These are phyloP conservation scores for Sycophaga agraensis DNA, from an alignment of 1,140 invertebrate species.

Conservation along the genomic window DNA sequence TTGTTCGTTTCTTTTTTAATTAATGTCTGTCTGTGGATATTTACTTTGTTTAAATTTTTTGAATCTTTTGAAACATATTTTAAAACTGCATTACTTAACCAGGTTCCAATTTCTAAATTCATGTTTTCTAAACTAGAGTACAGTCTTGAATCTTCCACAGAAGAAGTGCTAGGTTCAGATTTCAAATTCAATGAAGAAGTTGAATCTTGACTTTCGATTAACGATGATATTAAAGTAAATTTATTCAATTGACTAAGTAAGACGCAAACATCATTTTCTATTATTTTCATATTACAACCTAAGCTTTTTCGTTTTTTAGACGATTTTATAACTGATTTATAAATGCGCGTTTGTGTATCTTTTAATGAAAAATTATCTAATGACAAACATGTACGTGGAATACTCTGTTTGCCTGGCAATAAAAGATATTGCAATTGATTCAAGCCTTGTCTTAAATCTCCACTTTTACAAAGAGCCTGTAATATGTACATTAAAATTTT, in stretches of 20 bases:
- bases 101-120: slow-evolving; percentile 43
- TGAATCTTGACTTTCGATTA: slow-evolving; percentile 39
- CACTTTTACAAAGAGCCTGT: slow-evolving; percentile 51
- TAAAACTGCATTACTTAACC: slow-evolving; percentile 38
- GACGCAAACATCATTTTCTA: too few species aligned
- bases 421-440: slow-evolving; percentile 72
- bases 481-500: slow-evolving; percentile 11
- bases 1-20: slow-evolving; percentile 40
- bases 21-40: slow-evolving; percentile 10
- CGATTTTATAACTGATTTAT: slow-evolving; percentile 45
- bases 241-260: slow-evolving; percentile 43
- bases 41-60: slow-evolving; percentile 25
- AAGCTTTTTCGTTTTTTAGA: slow-evolving; percentile 37
- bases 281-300: slow-evolving; percentile 11
- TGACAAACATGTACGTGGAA: slow-evolving; percentile 21
- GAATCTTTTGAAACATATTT: slow-evolving; percentile 5
- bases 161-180: slow-evolving; percentile 43
- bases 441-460: slow-evolving; percentile 71
- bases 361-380: slow-evolving; percentile 39
- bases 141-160: slow-evolving; percentile 38
- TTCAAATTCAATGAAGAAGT: slow-evolving; percentile 35
- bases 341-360: slow-evolving; percentile 38
- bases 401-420: slow-evolving; percentile 45
- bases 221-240: slow-evolving; percentile 42
- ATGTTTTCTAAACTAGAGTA: slow-evolving; percentile 37